Percentiles rank a stretch among this genome's conserved stretches.
Conservation (phyloP, 2,888 invertebrate genomes). For the Ennomos fuscantarius region DNA sequence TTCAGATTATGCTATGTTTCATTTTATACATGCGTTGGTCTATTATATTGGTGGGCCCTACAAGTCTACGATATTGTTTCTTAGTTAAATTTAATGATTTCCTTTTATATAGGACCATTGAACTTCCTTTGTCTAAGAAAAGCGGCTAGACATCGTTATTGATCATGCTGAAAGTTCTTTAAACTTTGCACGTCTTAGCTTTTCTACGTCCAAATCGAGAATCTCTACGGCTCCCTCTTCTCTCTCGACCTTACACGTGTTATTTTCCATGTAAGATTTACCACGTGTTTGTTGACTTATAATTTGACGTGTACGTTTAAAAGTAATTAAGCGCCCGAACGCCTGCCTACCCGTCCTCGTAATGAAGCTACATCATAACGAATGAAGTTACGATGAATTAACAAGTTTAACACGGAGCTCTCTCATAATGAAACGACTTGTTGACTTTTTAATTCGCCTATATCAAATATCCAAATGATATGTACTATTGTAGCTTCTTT, state of each 20-base stretch:
- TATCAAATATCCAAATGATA: conserved; percentile 46
- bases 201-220: conserved; percentile 25
- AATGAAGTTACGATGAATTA: conserved; percentile 63
- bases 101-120: conserved; percentile 1
- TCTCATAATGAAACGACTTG: conserved; percentile 50
- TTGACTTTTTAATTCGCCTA: conserved; percentile 49
- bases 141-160: conserved; percentile 33
- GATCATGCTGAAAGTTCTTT: conserved; percentile 37
- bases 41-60: too few species aligned
- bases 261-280: conserved; percentile 26
- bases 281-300: conserved; percentile 32
- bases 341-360: conserved; percentile 48
- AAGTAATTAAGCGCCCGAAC: conserved; percentile 53
- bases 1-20: neutral
- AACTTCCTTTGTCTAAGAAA: conserved; percentile 26
- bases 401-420: conserved; percentile 49
- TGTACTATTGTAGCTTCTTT: conserved; percentile 43
- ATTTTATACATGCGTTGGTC: neutral
- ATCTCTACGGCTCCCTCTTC: conserved; percentile 9
- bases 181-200: conserved; percentile 35
- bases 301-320: conserved; percentile 39
- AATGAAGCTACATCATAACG: conserved; percentile 55
- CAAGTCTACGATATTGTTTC: too few species aligned
- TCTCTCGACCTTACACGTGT: conserved; percentile 10
- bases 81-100: neutral